A percentile compares a stretch with the other conserved stretches of the same genome.
phyloP scores from a whole-genome alignment of 1,140 invertebrate species.

The Sitodiplosis mosellana region DNA sequence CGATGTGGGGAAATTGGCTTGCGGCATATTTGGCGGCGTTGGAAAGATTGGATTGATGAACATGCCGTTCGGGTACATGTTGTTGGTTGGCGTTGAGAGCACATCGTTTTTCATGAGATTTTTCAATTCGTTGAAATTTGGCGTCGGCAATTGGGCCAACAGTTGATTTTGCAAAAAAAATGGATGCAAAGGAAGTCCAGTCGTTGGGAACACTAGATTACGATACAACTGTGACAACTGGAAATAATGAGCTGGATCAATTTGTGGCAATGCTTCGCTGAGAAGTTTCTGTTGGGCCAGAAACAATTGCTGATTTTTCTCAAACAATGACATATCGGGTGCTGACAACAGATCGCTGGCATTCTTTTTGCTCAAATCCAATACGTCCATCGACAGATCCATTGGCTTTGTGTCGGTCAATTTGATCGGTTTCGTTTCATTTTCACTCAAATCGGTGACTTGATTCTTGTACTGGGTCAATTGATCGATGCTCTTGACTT shows the following conservation, averaged over 20 bases:
- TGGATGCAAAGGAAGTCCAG: conserved; percentile 28
- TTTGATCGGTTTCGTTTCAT: conserved; percentile 19
- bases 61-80: conserved; percentile 26
- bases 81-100: conserved; percentile 35
- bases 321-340: conserved; percentile 14
- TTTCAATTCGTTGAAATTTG: conserved; percentile 38
- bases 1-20: background rate
- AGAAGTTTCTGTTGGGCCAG: conserved; percentile 37
- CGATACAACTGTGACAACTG: conserved; percentile 34
- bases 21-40: background rate
- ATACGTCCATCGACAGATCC: conserved; percentile 59
- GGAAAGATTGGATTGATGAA: conserved; percentile 3
- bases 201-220: conserved; percentile 25
- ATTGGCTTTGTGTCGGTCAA: conserved; percentile 29
- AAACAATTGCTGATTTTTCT: conserved; percentile 31
- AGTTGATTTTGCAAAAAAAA: conserved; percentile 38
- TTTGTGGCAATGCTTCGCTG: conserved; percentile 31
- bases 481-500: conserved; percentile 40
- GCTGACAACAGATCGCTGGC: conserved; percentile 8
- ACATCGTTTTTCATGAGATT: conserved; percentile 44
- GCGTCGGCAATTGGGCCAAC: conserved; percentile 12
- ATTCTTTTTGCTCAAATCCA: conserved; percentile 75
- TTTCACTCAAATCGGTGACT: conserved; percentile 25
- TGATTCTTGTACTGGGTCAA: conserved; percentile 29
- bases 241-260: conserved; percentile 32